These are phyloP conservation scores for Esperia sulphurella DNA, from an alignment of 2,888 invertebrate genomes.

Conservation along the genomic window DNA sequence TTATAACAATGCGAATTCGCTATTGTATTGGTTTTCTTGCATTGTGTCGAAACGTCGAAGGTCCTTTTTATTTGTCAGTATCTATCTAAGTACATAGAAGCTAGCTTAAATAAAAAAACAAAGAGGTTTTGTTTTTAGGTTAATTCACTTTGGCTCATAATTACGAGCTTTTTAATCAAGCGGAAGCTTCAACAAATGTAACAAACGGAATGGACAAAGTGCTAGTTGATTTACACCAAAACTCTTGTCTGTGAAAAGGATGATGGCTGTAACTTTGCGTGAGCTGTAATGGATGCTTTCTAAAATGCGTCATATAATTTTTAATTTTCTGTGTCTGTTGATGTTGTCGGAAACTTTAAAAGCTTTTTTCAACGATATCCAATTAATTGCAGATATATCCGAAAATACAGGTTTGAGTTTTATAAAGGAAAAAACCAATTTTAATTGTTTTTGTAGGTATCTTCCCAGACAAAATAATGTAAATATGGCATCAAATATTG, in stretches of 20 bases:
- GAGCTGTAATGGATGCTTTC: not conserved
- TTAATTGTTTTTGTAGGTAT: too few species aligned
- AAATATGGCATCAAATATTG: too few species aligned
- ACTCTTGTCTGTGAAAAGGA: not conserved
- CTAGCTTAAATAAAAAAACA: not conserved
- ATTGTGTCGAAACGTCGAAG: slow-evolving; percentile 2
- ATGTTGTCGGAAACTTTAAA: too few species aligned
- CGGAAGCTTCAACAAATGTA: not conserved
- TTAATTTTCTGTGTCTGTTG: too few species aligned
- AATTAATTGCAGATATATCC: too few species aligned
- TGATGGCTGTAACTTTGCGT: not conserved
- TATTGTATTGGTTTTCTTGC: slow-evolving; percentile 1
- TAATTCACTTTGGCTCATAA: too few species aligned
- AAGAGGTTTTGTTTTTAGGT: not conserved
- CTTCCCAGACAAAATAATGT: too few species aligned
- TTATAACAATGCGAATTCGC: not conserved
- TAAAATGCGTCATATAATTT: too few species aligned
- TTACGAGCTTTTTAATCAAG: not conserved
- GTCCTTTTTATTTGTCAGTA: not conserved
- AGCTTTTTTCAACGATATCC: too few species aligned
- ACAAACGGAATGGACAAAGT: not conserved
- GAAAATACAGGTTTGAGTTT: too few species aligned
- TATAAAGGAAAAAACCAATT: too few species aligned
- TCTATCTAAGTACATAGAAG: not conserved
- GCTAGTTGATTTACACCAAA: not conserved